Base-by-base conservation (phyloP, 2,113 vertebrate species). In the Pteruthius melanotis region DNA sequence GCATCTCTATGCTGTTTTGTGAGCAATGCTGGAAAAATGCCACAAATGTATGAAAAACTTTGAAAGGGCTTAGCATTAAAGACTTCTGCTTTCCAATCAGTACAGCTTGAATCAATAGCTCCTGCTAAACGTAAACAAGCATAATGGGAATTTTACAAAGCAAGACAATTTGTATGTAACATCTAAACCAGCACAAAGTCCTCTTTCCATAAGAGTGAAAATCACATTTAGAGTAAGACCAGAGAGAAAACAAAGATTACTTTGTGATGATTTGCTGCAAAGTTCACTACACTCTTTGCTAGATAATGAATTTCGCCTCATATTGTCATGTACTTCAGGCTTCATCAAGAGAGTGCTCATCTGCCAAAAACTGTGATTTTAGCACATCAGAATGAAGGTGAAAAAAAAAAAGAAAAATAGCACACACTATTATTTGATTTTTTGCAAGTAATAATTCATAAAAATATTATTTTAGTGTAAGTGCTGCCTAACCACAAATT, bases 261-360 rank as follows among this genome's bases (percentile, higher is more conserved):
- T 95, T 82, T 79, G 84, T 83, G 95, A 97, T 93, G 96, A 97
- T 95, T 97, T 94, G 79, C 87, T 97, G 96, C 95, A 94, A 97
- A 97, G 94, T 97, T 97, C 96, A 77, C 94, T 92, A 89, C 95
- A 82, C 83, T 89, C 95, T 98, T 98, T 97, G 93, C 97, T 97
- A 95, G 96, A 97, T 97, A 98, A 98, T 98, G 97, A 98, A 97
- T 98, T 97, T 96, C 78, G 92, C 80, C 80, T 97, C 96, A 57
- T 93, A 97, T 97, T 97, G 90, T 96, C 93, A 85, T 94, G 81
- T 93, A 94, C 96, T 98, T 97, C 96, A 95, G 95, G 95, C 89
- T 98, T 97, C 96, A 97, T 97, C 97, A 98, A 93, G 91, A 87
- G 94, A 95, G 83, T 90, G 96, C 93, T 97, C 95, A 75, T 83